A percentile compares a stretch with the other conserved stretches of the same genome.
phyloP scores from a whole-genome alignment of 1,140 invertebrate genomes.

The Drosophila aff. region DNA sequence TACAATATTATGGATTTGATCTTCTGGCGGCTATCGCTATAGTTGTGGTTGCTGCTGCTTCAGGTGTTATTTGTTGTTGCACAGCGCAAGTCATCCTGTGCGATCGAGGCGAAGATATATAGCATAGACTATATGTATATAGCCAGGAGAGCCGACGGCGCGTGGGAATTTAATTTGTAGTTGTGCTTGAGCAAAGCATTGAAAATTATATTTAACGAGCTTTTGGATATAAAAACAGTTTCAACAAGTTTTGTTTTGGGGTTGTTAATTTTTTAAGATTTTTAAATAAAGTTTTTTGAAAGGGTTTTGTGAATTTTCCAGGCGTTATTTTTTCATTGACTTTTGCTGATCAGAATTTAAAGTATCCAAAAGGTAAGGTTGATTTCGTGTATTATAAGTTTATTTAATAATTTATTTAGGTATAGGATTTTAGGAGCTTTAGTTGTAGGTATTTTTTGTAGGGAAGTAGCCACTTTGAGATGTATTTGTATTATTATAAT shows the following conservation, averaged over 20 bases:
- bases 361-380: neutral
- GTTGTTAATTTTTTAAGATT: neutral
- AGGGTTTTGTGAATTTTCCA: neutral
- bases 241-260: neutral
- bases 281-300: constrained; percentile 4
- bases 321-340: neutral
- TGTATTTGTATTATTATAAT: constrained; percentile 9
- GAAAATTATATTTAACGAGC: neutral
- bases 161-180: constrained; percentile 51
- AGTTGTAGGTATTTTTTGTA: constrained; percentile 15
- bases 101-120: constrained; percentile 37
- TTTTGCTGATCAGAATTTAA: neutral
- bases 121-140: constrained; percentile 1
- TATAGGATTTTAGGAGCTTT: constrained; percentile 38
- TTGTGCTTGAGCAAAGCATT: constrained; percentile 13
- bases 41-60: constrained; percentile 14
- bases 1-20: constrained; percentile 56
- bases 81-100: constrained; percentile 62
- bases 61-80: constrained; percentile 31
- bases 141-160: constrained; percentile 61
- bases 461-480: constrained; percentile 33
- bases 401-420: constrained; percentile 8
- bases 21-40: constrained; percentile 42
- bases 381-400: too few relatives aligned
- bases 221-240: neutral